Conservation (phyloP, 2,113 vertebrate genomes). For the Poicephalus meyeri region DNA sequence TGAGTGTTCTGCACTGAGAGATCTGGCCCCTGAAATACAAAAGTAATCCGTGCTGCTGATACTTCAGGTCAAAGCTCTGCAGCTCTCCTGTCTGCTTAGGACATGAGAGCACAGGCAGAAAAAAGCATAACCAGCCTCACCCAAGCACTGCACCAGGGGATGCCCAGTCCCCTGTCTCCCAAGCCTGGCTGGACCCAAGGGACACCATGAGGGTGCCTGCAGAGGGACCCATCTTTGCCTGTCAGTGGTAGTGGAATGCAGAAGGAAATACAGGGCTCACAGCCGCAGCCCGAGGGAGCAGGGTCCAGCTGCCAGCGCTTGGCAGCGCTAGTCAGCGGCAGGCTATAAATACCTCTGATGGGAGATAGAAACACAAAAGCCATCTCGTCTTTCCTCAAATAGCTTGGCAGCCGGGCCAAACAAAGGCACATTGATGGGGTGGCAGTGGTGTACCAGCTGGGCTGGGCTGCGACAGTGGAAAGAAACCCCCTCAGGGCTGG, state of each 20-base stretch:
- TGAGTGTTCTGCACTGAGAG: background rate
- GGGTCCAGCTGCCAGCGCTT: constrained; percentile 12
- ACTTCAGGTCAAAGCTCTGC: background rate
- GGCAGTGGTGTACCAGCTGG: background rate
- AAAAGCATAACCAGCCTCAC: background rate
- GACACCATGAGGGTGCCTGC: accelerated
- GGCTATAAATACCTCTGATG: constrained; percentile 38
- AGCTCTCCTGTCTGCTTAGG: accelerated
- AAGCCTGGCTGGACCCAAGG: background rate
- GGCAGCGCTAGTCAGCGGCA: background rate
- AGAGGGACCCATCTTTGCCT: background rate
- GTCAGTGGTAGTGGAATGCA: background rate
- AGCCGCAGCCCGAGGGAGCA: background rate
- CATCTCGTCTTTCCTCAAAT: constrained; percentile 44
- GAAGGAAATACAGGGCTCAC: background rate
- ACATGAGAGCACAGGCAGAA: background rate
- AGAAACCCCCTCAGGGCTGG: accelerated
- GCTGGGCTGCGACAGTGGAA: background rate
- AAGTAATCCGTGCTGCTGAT: accelerated
- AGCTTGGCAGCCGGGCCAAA: background rate
- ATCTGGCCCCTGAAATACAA: background rate
- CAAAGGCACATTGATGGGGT: constrained; percentile 27
- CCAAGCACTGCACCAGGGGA: background rate
- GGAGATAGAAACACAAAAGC: constrained; percentile 58
- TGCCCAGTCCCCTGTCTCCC: accelerated